Evolutionary conservation across 2,888 invertebrate genomes (phyloP).

Genomic region (Cyclophora punctaria): DNA sequence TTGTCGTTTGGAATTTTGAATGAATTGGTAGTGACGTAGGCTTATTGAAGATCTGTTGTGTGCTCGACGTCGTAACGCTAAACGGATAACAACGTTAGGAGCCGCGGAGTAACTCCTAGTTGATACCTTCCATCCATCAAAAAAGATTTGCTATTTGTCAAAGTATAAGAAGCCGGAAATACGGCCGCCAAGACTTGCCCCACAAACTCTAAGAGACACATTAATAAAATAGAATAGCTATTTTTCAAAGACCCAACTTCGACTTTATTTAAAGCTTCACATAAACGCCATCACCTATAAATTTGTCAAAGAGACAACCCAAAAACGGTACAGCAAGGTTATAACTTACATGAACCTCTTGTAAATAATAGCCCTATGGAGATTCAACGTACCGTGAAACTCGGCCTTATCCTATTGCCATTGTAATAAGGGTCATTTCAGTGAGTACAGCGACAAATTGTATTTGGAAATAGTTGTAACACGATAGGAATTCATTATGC

Average conservation of each 20-base stretch:
- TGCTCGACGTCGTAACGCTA: no score
- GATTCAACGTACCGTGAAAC: constrained; percentile 10
- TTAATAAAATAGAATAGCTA: constrained; percentile 27
- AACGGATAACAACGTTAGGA: no score
- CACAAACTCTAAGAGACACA: neutral
- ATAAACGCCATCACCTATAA: constrained; percentile 39
- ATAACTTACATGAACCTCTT: constrained; percentile 39
- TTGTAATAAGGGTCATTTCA: constrained; percentile 22
- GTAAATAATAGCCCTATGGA: constrained; percentile 35
- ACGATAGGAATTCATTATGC: constrained; percentile 51
- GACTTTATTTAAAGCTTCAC: constrained; percentile 38
- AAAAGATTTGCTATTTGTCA: no score
- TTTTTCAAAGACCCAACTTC: constrained; percentile 21
- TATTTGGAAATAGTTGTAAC: constrained; percentile 27
- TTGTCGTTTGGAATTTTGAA: no score
- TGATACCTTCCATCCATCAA: no score
- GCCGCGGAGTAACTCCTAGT: no score
- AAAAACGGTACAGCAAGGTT: constrained; percentile 34
- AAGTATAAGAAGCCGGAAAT: no score
- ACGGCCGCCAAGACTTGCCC: no score
- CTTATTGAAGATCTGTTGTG: no score
- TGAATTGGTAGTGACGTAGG: no score
- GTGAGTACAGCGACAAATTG: constrained; percentile 24
- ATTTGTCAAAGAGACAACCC: constrained; percentile 44
- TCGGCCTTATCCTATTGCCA: constrained; percentile 19